Conservation (phyloP, 2,888 invertebrate species). For the Rhamphomyia laevipes region DNA sequence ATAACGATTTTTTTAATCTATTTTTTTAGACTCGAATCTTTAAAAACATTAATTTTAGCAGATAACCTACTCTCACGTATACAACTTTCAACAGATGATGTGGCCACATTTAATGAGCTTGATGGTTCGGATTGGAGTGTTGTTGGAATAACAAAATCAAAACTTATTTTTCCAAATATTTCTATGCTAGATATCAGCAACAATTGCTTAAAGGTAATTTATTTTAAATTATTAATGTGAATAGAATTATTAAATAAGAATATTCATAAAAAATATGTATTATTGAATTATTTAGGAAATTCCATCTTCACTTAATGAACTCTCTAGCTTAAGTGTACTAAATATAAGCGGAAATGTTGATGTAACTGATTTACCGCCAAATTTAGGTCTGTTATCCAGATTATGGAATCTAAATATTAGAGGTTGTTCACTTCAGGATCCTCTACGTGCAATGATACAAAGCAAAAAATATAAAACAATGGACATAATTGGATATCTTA, state of each 20-base stretch:
- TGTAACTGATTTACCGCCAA: slow-evolving; percentile 79
- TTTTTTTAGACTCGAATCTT: slow-evolving; percentile 26
- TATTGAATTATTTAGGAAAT: slow-evolving; percentile 42
- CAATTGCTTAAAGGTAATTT: slow-evolving; percentile 51
- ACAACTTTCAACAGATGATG: slow-evolving; percentile 69
- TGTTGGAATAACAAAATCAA: slow-evolving; percentile 45
- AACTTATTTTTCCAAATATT: slow-evolving; percentile 81
- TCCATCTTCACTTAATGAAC: slow-evolving; percentile 72
- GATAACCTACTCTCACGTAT: slow-evolving; percentile 76
- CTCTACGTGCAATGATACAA: slow-evolving; percentile 79
- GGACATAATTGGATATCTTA: slow-evolving; percentile 83
- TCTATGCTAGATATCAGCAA: slow-evolving; percentile 91
- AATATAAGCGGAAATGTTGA: slow-evolving; percentile 68
- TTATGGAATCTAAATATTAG: slow-evolving; percentile 92
- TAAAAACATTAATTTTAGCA: slow-evolving; percentile 51
- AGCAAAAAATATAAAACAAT: slow-evolving; percentile 90
- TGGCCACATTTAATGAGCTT: slow-evolving; percentile 49
- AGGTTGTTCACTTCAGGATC: slow-evolving; percentile 80
- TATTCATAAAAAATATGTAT: too few relatives aligned
- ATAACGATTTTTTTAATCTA: background rate
- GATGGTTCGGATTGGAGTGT: slow-evolving; percentile 53
- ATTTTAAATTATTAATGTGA: background rate
- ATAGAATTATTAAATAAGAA: too few relatives aligned
- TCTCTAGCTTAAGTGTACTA: slow-evolving; percentile 81
- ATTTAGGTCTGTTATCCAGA: slow-evolving; percentile 87